Percentiles rank a stretch among this genome's conserved stretches.
These are phyloP conservation scores for Drosophila histrio DNA, from an alignment of 2,888 invertebrate species.

Conservation along the genomic window DNA sequence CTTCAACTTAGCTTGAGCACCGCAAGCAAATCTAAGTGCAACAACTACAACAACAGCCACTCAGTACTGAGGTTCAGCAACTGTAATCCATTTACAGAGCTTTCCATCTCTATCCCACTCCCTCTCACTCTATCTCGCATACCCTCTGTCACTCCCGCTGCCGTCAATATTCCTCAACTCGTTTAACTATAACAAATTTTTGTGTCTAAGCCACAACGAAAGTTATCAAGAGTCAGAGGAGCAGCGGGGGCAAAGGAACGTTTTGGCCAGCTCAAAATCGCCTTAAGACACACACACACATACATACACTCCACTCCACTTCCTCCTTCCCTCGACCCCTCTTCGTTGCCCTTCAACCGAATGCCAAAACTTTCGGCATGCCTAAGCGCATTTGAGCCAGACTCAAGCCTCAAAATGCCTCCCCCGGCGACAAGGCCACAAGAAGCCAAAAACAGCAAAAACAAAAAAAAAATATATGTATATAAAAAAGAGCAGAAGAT, in stretches of 20 bases:
- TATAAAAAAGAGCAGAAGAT: neutral
- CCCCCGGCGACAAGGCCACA: slow-evolving; percentile 35
- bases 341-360: slow-evolving; percentile 5
- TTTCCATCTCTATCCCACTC: neutral
- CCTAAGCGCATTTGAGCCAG: slow-evolving; percentile 51
- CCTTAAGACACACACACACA: slow-evolving; percentile 29
- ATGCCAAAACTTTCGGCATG: slow-evolving; percentile 41
- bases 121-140: neutral
- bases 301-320: neutral
- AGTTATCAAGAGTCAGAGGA: slow-evolving; percentile 31
- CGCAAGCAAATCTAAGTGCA: slow-evolving; percentile 32
- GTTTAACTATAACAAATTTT: slow-evolving; percentile 64
- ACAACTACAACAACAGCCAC: slow-evolving; percentile 3
- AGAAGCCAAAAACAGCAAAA: slow-evolving; percentile 10
- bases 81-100: slow-evolving; percentile 59
- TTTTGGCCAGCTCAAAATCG: slow-evolving; percentile 10
- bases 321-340: neutral
- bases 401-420: slow-evolving; percentile 40
- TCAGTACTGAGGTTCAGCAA: slow-evolving; percentile 21
- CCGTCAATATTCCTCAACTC: slow-evolving; percentile 60
- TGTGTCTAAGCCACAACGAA: slow-evolving; percentile 58
- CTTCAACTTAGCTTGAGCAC: neutral
- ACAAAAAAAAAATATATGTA: neutral
- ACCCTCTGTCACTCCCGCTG: neutral
- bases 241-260: neutral